phyloP scores from a whole-genome alignment of 2,797 vertebrate genomes.

The Molothrus ater region DNA sequence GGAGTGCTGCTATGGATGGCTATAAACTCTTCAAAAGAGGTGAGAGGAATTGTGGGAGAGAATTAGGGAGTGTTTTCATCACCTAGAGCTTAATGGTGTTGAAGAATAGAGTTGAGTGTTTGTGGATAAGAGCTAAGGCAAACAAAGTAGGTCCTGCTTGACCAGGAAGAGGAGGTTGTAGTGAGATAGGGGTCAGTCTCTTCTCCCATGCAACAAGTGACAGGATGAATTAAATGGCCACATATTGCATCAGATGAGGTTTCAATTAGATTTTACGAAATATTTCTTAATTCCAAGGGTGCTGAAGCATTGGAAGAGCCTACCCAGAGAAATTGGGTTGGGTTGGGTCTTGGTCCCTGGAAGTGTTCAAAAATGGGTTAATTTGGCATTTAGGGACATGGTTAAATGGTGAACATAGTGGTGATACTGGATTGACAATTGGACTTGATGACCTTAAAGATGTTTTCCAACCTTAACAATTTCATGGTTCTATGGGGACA shows the following conservation, averaged over 20 bases:
- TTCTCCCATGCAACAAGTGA: fast-evolving
- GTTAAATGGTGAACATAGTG: neutral
- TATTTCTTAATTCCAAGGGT: neutral
- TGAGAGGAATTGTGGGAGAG: neutral
- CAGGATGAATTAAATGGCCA: neutral
- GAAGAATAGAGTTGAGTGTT: neutral
- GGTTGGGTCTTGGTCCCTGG: neutral
- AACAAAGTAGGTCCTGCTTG: neutral
- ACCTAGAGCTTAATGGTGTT: neutral
- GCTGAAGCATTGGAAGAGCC: neutral
- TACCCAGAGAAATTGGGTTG: neutral
- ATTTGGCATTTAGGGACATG: neutral
- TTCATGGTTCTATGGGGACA: neutral
- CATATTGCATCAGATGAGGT: neutral
- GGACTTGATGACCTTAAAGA: neutral
- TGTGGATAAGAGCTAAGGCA: neutral
- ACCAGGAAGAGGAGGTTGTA: neutral
- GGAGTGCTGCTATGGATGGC: neutral
- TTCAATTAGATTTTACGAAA: neutral
- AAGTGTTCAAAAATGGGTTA: neutral
- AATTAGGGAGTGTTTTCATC: neutral
- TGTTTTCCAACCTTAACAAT: neutral
- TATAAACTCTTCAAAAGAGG: neutral
- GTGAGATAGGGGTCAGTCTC: neutral
- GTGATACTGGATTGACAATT: too few species aligned